Base-by-base conservation (phyloP, 2,797 vertebrate species). In the Thalassophryne amazonica region DNA sequence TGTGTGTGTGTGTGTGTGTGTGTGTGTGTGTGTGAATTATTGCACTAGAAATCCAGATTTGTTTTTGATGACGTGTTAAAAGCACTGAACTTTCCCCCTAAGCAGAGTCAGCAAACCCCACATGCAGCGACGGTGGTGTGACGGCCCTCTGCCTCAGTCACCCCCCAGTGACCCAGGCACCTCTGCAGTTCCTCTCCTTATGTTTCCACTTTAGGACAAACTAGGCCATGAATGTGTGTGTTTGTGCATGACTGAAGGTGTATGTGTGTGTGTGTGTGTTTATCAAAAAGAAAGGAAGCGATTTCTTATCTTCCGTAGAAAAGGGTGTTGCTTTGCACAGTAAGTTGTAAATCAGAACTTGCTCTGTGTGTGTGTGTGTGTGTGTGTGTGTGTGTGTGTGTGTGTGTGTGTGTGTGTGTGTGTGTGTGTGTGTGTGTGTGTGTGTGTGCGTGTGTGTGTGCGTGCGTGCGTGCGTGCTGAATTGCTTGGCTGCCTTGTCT, bases 161-260 rank as follows among this genome's bases (percentile, higher is more conserved):
- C 51, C 57, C 47, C n/a, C 29, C 15, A 1, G 29, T 69, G 43
- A 67, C 57, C 61, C 22, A 2, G 60, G 57, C 35, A 43, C 36
- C 29, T 48, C 35, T 48, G 30, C 20, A 18, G 50, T 40, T 58
- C 62, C 53, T 57, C 25, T 49, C 46, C 65, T 63, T 70, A 54
- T 83, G 69, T 66, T 79, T 73, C 54, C 69, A 73, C 57, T 74
- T 72, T 25, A 57, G 16, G 27, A 36, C 0, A 15, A 6, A 35
- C 60, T 43, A 8, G 40, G 18, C 14, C 4, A 1, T 50, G 35
- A 9, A 11, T 14, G 40, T 13, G 7, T 21, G 12, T 21, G 17
- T 15, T 4, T 11, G 17, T 14, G 5, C 13, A 25, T 12, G 24
- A 17, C n/a, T n/a, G n/a, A n/a, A n/a, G n/a, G n/a, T n/a, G n/a